phyloP scores from a whole-genome alignment of 1,140 invertebrate species.

The Caenorhabditis briggsae region DNA sequence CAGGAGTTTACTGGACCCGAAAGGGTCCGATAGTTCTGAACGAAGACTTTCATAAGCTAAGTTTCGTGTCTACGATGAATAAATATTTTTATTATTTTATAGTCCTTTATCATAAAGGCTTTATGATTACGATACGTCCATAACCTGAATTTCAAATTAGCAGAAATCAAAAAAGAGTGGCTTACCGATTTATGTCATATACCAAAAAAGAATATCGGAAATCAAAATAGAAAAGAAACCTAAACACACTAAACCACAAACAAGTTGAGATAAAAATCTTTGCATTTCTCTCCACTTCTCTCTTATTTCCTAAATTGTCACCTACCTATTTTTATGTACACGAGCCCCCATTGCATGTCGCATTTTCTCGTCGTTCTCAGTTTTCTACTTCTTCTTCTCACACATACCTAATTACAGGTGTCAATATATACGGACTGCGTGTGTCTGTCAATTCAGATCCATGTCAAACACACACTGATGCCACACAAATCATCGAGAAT shows the following conservation, averaged over 20 bases:
- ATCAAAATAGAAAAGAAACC: not conserved
- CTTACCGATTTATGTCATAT: too few relatives aligned
- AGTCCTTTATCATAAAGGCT: too few relatives aligned
- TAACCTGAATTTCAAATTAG: too few relatives aligned
- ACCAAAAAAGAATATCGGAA: not conserved
- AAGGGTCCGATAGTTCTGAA: too few relatives aligned
- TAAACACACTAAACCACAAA: not conserved
- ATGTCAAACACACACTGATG: not conserved
- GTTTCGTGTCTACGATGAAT: too few relatives aligned
- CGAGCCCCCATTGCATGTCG: conserved; percentile 15
- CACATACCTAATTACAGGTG: conserved; percentile 55
- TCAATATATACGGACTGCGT: conserved; percentile 18
- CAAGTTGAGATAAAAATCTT: not conserved
- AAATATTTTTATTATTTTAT: too few relatives aligned
- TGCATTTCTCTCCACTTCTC: not conserved
- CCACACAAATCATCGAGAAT: not conserved
- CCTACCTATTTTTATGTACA: not conserved
- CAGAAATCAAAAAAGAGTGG: too few relatives aligned
- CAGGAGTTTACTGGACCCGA: not conserved
- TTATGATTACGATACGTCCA: too few relatives aligned
- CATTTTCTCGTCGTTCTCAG: not conserved
- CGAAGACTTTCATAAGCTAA: too few relatives aligned
- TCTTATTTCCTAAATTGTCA: not conserved
- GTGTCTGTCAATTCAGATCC: conserved; percentile 37
- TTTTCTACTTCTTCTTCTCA: not conserved